Evolutionary conservation across 1,140 invertebrate species (phyloP).

Genomic region (Onthophagus taurus): DNA sequence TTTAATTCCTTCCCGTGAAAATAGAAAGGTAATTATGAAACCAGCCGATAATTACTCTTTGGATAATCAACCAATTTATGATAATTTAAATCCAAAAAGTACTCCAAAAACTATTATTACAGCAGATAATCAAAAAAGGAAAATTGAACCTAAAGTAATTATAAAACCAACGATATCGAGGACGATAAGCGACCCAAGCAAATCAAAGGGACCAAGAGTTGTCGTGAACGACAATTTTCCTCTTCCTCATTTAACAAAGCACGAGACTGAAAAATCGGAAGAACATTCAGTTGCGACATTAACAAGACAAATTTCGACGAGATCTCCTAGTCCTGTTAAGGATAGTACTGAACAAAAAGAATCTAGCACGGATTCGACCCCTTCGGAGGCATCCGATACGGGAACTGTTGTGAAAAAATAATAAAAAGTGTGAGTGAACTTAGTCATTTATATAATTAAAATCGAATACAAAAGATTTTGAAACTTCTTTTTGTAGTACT

Average conservation of each 20-base stretch:
- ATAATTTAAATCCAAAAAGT: conserved; percentile 21
- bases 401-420: conserved; percentile 33
- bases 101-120: conserved; percentile 27
- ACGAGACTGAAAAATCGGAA: conserved; percentile 6
- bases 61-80: conserved; percentile 26
- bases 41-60: conserved; percentile 14
- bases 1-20: conserved; percentile 38
- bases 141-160: conserved; percentile 31
- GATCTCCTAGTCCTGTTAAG: conserved; percentile 29
- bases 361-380: conserved; percentile 30
- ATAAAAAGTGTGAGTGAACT: conserved; percentile 7
- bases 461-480: too few relatives aligned
- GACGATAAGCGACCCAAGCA: conserved; percentile 16
- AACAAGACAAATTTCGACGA: conserved; percentile 9
- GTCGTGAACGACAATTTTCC: conserved; percentile 25
- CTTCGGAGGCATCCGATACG: conserved; percentile 34
- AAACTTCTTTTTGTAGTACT: not conserved
- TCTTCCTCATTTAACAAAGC: conserved; percentile 12
- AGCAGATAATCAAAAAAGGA: conserved; percentile 26
- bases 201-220: conserved; percentile 24
- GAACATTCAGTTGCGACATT: conserved; percentile 6
- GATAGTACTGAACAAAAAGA: conserved; percentile 26
- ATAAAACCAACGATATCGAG: conserved; percentile 30
- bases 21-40: conserved; percentile 12
- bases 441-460: too few relatives aligned